A percentile compares a stretch with the other conserved stretches of the same genome.
These are phyloP conservation scores for Muschampia plurimacula DNA, from an alignment of 2,888 invertebrate genomes.

Conservation along the genomic window DNA sequence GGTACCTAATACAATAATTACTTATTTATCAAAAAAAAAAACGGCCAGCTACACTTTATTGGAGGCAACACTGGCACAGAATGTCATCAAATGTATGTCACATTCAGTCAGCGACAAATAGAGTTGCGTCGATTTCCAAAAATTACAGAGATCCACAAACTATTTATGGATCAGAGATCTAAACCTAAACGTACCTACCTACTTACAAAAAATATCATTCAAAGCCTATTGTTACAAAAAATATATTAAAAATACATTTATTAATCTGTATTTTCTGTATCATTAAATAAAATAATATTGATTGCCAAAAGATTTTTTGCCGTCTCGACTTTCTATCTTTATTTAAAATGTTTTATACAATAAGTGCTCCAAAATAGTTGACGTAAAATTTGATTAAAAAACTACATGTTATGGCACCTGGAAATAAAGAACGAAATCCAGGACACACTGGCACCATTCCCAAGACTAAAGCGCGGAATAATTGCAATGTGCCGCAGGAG, in stretches of 20 bases:
- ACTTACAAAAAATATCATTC: background rate
- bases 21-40: no score
- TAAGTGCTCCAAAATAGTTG: slow-evolving; percentile 38
- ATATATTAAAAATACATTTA: slow-evolving; percentile 7
- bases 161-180: no score
- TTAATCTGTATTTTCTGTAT: background rate
- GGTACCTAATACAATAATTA: no score
- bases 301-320: slow-evolving; percentile 24
- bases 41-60: no score
- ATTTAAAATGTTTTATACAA: slow-evolving; percentile 38
- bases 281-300: slow-evolving; percentile 4
- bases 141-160: no score
- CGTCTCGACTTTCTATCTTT: slow-evolving; percentile 5
- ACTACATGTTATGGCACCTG: slow-evolving; percentile 80
- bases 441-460: slow-evolving; percentile 89
- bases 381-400: slow-evolving; percentile 42
- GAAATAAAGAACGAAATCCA: slow-evolving; percentile 80
- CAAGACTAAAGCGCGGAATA: slow-evolving; percentile 87
- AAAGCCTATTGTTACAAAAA: background rate
- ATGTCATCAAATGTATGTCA: no score
- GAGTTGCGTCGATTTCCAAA: no score
- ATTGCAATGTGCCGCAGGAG: slow-evolving; percentile 86
- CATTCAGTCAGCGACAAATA: no score
- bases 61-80: no score
- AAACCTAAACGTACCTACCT: no score